Conservation (phyloP, 2,797 vertebrate genomes). For the Synanceia verrucosa region DNA sequence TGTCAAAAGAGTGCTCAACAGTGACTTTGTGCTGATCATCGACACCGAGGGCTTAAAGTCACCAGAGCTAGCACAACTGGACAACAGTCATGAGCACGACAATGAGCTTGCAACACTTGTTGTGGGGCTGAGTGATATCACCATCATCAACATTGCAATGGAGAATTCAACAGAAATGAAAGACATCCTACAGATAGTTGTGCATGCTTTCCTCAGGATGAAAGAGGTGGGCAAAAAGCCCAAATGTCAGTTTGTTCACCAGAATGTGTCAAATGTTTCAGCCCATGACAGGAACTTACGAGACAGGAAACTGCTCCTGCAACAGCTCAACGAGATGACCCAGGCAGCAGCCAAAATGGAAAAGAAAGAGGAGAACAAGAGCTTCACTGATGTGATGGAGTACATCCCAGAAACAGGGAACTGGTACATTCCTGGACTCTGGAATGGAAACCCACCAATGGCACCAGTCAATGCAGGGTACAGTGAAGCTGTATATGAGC, state of each 20-base stretch:
- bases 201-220: slow-evolving; percentile 81
- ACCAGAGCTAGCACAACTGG: slow-evolving; percentile 72
- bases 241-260: slow-evolving; percentile 79
- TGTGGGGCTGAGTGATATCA: slow-evolving; percentile 78
- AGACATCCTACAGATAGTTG: slow-evolving; percentile 76
- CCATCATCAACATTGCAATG: slow-evolving; percentile 79
- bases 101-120: slow-evolving; percentile 81
- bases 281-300: slow-evolving; percentile 76
- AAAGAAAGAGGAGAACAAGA: slow-evolving; percentile 58
- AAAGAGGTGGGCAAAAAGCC: slow-evolving; percentile 73
- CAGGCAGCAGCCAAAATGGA: slow-evolving; percentile 75
- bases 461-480: slow-evolving; percentile 84
- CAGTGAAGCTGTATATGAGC: slow-evolving; percentile 79
- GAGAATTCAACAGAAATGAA: slow-evolving; percentile 80
- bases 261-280: slow-evolving; percentile 78
- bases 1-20: slow-evolving; percentile 70
- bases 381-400: slow-evolving; percentile 76
- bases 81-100: slow-evolving; percentile 77
- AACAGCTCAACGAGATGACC: slow-evolving; percentile 77
- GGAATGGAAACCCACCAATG: slow-evolving; percentile 87
- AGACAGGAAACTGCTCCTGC: slow-evolving; percentile 67
- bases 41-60: slow-evolving; percentile 81
- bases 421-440: slow-evolving; percentile 85
- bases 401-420: slow-evolving; percentile 77
- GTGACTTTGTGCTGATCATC: slow-evolving; percentile 77